Evolutionary conservation across 2,888 invertebrate genomes (phyloP), one percentile per base, ranked within the genome.

Genomic region (Eupithecia inturbata): DNA sequence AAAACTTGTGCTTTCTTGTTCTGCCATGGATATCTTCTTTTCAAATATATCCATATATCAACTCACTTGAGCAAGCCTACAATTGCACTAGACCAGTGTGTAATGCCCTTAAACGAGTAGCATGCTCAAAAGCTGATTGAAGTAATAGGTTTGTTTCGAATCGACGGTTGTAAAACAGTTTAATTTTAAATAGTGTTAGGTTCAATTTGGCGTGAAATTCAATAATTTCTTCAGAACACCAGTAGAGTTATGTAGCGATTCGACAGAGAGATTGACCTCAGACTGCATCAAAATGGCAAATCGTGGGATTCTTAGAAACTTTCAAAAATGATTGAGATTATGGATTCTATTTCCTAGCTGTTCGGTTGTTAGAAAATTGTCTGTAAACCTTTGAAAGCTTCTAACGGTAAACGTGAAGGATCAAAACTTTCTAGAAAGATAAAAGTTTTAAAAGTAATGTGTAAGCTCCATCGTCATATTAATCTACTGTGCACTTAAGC

Each of bases 141-240:
- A 76, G 68, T 76, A 73, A 77, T 78, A 81, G 81, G 79, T 79
- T 84, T 83, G 77, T 81, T 84, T 85, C 87, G 85, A 91, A 90
- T 92, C 77, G 86, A 79, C 76, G 81, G 84, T 84, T 83, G 86
- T 90, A 88, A 91, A 85, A 83, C 82, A 82, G 84, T 85, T 84
- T 87, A 82, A 83, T 9, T 39, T 49, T 71, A 26, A 31, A 87
- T 88, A 87, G 88, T 87, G 87, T 89, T 90, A 87, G 85, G 87
- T 88, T 81, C 82, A 86, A 90, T 91, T 87, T 83, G 83, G 89
- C 90, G 91, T 93, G 87, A 90, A 93, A 93, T 93, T 89, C 85
- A 91, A 91, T 92, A 92, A 93, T 90, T 84, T 86, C 84, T 84
- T 89, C 87, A 88, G 89, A 92, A 93, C 89, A 92, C 92, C 92